Percentiles rank a stretch among this genome's conserved stretches.
These are phyloP conservation scores for Sprattus sprattus DNA, from an alignment of 2,113 vertebrate species.

Conservation along the genomic window DNA sequence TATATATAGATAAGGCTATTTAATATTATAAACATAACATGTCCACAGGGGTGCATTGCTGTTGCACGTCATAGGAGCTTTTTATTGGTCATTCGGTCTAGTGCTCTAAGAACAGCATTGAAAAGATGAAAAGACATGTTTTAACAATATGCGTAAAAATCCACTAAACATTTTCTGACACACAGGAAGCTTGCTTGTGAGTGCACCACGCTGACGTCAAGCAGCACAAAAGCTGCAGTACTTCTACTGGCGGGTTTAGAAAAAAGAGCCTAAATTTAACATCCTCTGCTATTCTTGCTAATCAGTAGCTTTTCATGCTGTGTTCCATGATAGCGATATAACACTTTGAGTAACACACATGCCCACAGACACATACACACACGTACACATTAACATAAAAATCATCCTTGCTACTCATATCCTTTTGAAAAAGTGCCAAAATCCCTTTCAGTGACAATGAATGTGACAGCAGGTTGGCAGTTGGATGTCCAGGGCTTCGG, in stretches of 20 bases:
- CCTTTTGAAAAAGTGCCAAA: background rate
- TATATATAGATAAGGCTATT: background rate
- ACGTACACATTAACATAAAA: background rate
- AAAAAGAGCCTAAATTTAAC: slow-evolving; percentile 10
- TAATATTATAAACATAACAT: background rate
- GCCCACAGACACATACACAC: background rate
- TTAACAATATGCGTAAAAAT: background rate
- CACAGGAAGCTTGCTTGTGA: background rate
- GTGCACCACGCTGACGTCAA: background rate
- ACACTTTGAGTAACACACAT: background rate
- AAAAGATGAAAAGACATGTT: background rate
- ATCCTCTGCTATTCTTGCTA: background rate
- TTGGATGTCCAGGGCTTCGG: background rate
- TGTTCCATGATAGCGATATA: background rate
- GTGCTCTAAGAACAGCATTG: background rate
- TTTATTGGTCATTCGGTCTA: background rate
- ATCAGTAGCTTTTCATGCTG: slow-evolving; percentile 6
- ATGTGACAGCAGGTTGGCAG: background rate
- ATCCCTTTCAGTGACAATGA: background rate
- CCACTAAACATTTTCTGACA: background rate
- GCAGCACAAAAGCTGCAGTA: background rate
- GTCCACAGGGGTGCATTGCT: background rate
- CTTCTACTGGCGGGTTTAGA: background rate
- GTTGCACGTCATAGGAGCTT: background rate
- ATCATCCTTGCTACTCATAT: background rate